These are phyloP conservation scores for Leuciscus waleckii DNA, from an alignment of 2,797 vertebrate genomes.

Conservation along the genomic window DNA sequence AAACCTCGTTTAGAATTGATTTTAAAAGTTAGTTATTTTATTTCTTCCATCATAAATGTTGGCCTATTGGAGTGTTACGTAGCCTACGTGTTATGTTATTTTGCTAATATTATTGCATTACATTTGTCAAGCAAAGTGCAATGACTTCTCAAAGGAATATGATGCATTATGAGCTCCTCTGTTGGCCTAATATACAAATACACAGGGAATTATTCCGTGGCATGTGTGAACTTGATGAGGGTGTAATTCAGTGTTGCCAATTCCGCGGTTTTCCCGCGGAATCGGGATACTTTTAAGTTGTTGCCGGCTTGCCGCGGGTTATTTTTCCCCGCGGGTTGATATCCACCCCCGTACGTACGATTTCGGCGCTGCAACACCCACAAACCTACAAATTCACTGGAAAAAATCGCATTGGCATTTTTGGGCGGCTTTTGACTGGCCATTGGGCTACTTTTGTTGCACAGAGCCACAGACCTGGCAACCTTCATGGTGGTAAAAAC, in stretches of 20 bases:
- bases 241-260: slow-evolving; percentile 42
- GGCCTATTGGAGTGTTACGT: background rate
- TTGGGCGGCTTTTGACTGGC: background rate
- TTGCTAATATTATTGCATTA: background rate
- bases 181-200: slow-evolving; percentile 6
- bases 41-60: background rate
- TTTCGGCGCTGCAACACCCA: background rate
- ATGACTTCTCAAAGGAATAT: background rate
- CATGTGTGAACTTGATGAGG: slow-evolving; percentile 72
- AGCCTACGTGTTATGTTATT: background rate
- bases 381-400: background rate
- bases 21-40: background rate
- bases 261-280: background rate
- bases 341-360: background rate
- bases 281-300: background rate
- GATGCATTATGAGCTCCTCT: background rate
- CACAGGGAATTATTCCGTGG: slow-evolving; percentile 46
- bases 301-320: background rate
- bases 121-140: background rate
- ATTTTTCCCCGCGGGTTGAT: background rate
- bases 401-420: background rate
- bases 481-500: slow-evolving; percentile 55
- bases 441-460: background rate
- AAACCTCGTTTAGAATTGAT: background rate
- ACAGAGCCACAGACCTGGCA: background rate